These are phyloP conservation scores for Drosophila subquinaria DNA, from an alignment of 2,888 invertebrate species.

Conservation along the genomic window DNA sequence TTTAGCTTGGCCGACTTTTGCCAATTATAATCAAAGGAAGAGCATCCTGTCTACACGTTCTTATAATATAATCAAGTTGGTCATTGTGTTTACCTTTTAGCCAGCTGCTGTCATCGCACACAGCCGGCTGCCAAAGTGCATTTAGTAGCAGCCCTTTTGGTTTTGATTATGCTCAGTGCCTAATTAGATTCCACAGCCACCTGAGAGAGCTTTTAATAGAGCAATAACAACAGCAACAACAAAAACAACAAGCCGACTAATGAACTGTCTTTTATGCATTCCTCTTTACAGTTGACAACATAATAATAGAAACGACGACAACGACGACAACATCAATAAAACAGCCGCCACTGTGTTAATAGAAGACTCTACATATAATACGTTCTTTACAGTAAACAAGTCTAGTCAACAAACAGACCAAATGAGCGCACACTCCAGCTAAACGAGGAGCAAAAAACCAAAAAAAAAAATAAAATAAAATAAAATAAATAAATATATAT, in stretches of 20 bases:
- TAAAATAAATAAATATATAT: conserved; percentile 32
- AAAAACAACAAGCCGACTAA: conserved; percentile 32
- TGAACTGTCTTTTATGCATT: conserved; percentile 43
- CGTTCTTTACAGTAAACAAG: conserved; percentile 60
- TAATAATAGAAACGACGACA: conserved; percentile 9
- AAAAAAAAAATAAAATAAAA: conserved; percentile 38
- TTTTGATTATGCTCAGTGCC: conserved; percentile 40
- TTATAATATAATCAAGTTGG: conserved; percentile 15
- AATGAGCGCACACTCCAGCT: conserved; percentile 59
- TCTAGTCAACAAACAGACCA: conserved; percentile 77
- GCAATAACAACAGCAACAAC: conserved; percentile 11
- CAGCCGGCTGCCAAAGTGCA: conserved; percentile 42
- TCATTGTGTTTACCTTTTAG: conserved; percentile 22
- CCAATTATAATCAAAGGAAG: conserved; percentile 58
- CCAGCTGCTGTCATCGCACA: conserved; percentile 10
- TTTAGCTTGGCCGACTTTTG: conserved; percentile 64
- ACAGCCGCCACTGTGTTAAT: conserved; percentile 60
- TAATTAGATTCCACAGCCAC: conserved; percentile 59
- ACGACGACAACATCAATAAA: conserved; percentile 23
- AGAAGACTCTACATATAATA: conserved; percentile 38
- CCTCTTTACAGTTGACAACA: conserved; percentile 35
- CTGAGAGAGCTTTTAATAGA: conserved; percentile 55
- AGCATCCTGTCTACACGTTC: conserved; percentile 46
- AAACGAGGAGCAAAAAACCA: conserved; percentile 59
- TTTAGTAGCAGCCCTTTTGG: conserved; percentile 31